Percentiles rank a stretch among this genome's conserved stretches.
Conservation (phyloP, 2,888 invertebrate species). For the Eupithecia centaureata region DNA sequence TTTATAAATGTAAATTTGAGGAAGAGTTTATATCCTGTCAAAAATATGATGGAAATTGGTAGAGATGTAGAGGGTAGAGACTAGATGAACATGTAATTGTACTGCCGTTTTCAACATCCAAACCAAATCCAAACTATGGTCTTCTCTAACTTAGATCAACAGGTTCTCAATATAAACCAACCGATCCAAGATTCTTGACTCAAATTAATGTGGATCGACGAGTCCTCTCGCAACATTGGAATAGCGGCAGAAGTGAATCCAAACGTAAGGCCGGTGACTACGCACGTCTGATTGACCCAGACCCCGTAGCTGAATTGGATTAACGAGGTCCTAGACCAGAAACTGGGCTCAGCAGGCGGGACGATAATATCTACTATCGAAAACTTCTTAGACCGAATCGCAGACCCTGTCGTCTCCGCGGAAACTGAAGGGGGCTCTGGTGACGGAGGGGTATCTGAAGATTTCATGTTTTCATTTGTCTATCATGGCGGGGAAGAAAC, state of each 20-base stretch:
- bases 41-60: too few species aligned
- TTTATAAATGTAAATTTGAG: too few species aligned
- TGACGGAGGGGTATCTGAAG: not conserved
- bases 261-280: slow-evolving; percentile 84
- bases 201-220: slow-evolving; percentile 68
- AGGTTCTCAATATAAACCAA: slow-evolving; percentile 53
- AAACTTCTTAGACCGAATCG: not conserved
- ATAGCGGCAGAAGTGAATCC: slow-evolving; percentile 85
- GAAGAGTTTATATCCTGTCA: too few species aligned
- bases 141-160: not conserved
- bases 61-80: too few species aligned
- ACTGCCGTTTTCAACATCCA: not conserved
- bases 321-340: slow-evolving; percentile 58
- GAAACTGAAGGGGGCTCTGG: not conserved
- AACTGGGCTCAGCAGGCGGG: slow-evolving; percentile 53
- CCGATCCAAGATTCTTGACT: slow-evolving; percentile 86
- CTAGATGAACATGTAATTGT: not conserved
- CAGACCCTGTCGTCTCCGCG: not conserved
- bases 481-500: not conserved
- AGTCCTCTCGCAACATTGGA: slow-evolving; percentile 77
- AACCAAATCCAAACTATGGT: not conserved
- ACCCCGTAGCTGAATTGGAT: slow-evolving; percentile 64
- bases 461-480: not conserved
- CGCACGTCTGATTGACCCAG: slow-evolving; percentile 80
- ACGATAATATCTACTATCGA: not conserved